Percentiles rank a stretch among this genome's conserved stretches.
These are phyloP conservation scores for Bimastos eiseni DNA, from an alignment of 2,888 invertebrate genomes.

Conservation along the genomic window DNA sequence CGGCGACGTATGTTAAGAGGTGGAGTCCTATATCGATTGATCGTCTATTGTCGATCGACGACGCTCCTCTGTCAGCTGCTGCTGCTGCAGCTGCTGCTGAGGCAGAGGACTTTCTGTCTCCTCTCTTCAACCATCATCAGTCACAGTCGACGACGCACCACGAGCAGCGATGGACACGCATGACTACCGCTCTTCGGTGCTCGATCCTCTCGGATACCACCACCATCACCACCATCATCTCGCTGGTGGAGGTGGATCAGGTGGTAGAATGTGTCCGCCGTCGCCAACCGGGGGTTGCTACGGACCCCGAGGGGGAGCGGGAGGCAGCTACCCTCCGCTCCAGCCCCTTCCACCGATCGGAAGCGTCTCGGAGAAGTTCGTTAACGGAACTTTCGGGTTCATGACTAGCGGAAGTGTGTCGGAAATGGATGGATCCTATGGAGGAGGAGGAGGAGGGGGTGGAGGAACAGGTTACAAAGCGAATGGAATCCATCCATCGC, in stretches of 20 bases:
- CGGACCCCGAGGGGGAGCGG: neutral
- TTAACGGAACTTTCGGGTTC: constrained; percentile 41
- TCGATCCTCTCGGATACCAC: constrained; percentile 8
- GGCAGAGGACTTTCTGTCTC: neutral
- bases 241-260: neutral
- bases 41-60: neutral
- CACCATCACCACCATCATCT: constrained; percentile 18
- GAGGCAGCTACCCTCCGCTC: constrained; percentile 71
- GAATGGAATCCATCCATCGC: neutral
- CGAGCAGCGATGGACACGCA: constrained; percentile 19
- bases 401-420: constrained; percentile 13
- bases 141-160: constrained; percentile 17
- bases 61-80: neutral
- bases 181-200: constrained; percentile 18
- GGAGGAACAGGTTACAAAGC: neutral
- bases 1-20: constrained; percentile 20
- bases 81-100: neutral
- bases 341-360: constrained; percentile 96
- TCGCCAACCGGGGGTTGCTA: constrained; percentile 8
- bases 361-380: constrained; percentile 81
- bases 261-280: neutral
- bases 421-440: neutral
- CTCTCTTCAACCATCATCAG: neutral
- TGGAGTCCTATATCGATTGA: constrained; percentile 13
- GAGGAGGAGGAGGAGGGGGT: neutral